Evolutionary conservation across 2,888 invertebrate species (phyloP).

Genomic region (Zaprionus obscuricornis): DNA sequence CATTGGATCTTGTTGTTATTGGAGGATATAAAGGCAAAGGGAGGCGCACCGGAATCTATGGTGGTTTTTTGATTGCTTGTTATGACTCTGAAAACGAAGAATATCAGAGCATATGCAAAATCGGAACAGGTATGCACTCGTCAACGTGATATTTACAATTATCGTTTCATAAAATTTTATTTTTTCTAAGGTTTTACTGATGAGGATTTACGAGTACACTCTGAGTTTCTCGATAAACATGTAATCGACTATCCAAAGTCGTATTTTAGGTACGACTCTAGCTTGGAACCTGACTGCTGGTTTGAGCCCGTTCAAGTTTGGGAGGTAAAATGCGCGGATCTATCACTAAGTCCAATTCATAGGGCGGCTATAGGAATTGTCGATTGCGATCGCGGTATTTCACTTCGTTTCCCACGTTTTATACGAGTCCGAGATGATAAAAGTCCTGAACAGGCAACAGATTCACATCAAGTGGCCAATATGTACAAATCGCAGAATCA

Average conservation of each 20-base stretch:
- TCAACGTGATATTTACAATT: no score
- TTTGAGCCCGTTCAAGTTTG: constrained; percentile 94
- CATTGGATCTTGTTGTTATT: constrained; percentile 96
- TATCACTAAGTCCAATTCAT: constrained; percentile 97
- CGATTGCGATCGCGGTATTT: constrained; percentile 96
- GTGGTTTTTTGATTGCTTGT: constrained; percentile 97
- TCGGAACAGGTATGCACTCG: constrained; percentile 83
- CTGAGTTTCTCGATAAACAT: constrained; percentile 89
- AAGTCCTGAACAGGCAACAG: constrained; percentile 95
- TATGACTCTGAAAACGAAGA: constrained; percentile 95
- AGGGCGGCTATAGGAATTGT: constrained; percentile 94
- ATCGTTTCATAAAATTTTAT: neutral
- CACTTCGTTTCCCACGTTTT: constrained; percentile 96
- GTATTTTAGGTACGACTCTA: constrained; percentile 91
- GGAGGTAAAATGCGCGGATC: constrained; percentile 98
- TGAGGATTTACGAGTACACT: constrained; percentile 91
- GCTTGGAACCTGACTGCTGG: constrained; percentile 94
- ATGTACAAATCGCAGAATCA: constrained; percentile 97
- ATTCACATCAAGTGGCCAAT: constrained; percentile 93
- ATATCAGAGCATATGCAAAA: constrained; percentile 96
- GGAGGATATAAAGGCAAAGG: constrained; percentile 97
- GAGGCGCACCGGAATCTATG: constrained; percentile 95
- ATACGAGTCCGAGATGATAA: constrained; percentile 96
- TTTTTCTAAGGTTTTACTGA: constrained; percentile 93
- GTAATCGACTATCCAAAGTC: constrained; percentile 89